Conservation (phyloP, 2,797 vertebrate genomes). For the Mastacembelus armatus region DNA sequence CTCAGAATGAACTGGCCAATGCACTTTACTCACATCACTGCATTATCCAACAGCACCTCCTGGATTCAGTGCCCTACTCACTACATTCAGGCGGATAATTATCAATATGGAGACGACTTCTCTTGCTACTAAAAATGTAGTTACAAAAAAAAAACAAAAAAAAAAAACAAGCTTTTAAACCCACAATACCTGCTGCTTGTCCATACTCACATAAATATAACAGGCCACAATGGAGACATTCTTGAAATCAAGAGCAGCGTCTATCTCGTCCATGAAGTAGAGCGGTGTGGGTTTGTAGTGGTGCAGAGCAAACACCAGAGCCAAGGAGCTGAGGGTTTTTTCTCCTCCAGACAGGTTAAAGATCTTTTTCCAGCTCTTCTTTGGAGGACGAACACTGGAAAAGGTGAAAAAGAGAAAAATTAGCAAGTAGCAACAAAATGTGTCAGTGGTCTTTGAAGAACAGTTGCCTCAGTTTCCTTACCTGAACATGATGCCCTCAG, state of each 20-base stretch:
- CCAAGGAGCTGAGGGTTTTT: conserved; percentile 97
- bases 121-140: background rate
- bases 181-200: no score
- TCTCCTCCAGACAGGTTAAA: conserved; percentile 98
- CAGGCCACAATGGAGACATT: conserved; percentile 97
- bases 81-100: background rate
- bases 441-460: background rate
- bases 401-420: background rate
- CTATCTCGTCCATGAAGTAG: conserved; percentile 99
- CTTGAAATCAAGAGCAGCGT: conserved; percentile 97
- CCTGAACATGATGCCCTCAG: conserved; percentile 98
- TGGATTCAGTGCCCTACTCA: no score
- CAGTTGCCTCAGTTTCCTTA: conserved; percentile 40
- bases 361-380: conserved; percentile 99
- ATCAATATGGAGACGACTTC: no score
- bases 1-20: conserved; percentile 2
- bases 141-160: no score
- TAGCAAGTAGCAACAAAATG: no score
- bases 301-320: conserved; percentile 96
- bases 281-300: conserved; percentile 98
- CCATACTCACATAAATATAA: conserved; percentile 95
- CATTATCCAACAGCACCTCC: background rate
- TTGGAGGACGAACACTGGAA: conserved; percentile 93
- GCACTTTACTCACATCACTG: background rate
- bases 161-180: no score